Evolutionary conservation across 2,888 invertebrate species (phyloP), one percentile per base, ranked within the genome.

Genomic region (Aspidiotus rigidus): DNA sequence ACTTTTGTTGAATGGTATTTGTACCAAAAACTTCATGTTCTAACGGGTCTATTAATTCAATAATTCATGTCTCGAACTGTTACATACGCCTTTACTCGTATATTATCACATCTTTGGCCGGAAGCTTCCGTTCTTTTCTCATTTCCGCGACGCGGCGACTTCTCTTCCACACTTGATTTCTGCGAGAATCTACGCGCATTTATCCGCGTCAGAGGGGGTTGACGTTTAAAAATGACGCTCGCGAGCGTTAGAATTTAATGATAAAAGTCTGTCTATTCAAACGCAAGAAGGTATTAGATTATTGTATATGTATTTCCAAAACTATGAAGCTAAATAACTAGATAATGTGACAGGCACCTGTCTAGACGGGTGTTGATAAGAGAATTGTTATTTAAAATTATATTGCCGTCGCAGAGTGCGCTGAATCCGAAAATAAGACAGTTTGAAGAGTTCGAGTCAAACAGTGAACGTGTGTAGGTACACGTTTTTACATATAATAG

Each of bases 391-490:
- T 49, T 49, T 49, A 49, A 49, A 49, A 49, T 49, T 49, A 49
- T 49, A 28, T 28, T 28, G 28, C 28, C 28, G 28, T 28, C 28
- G 28, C 28, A 28, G 28, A 28, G 28, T 28, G 28, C 6, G 49
- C n/a, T n/a, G 49, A n/a, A 49, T n/a, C 11, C 49, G 49, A 49
- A 49, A 28, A 28, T 28, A 28, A 49, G 49, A 49, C 49, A 49
- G 49, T n/a, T n/a, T n/a, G 49, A 49, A 49, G 49, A 49, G 49
- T 49, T 49, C n/a, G 49, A 49, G 49, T 49, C 49, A 49, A 49
- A 49, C 11, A 13, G 49, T 49, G 49, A 49, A 49, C 49, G 49
- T 49, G 49, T 17, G 8, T 28, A 28, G 28, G 28, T 28, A 28
- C 28, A 28, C 28, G 28, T 28, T 28, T 28, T 28, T 28, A 28